Evolutionary conservation across 1,140 invertebrate genomes (phyloP).

Genomic region (Hormaphis cornu): DNA sequence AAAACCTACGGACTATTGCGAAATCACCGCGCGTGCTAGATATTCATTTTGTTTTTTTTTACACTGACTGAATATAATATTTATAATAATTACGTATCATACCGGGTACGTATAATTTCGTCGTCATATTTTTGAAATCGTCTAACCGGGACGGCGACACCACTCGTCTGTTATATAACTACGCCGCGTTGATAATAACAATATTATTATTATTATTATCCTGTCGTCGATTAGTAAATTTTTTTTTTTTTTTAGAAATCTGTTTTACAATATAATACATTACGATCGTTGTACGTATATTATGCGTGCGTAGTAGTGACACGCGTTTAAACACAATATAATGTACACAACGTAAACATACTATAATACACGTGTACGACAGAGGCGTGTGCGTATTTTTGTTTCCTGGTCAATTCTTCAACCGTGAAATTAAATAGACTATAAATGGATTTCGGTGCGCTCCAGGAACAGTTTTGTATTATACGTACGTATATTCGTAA

Average conservation of each 20-base stretch:
- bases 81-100: too few species aligned
- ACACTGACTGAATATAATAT: too few species aligned
- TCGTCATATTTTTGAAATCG: too few species aligned
- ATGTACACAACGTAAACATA: neutral
- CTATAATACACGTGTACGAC: neutral
- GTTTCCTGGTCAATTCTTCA: slow-evolving; percentile 32
- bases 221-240: neutral
- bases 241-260: slow-evolving; percentile 15
- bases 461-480: neutral
- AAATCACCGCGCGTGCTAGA: too few species aligned
- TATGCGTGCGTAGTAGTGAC: slow-evolving; percentile 3
- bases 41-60: too few species aligned
- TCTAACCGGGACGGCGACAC: too few species aligned
- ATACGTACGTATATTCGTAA: neutral
- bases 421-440: slow-evolving; percentile 31
- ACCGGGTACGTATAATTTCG: too few species aligned
- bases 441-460: slow-evolving; percentile 10
- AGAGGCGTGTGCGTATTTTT: slow-evolving; percentile 9
- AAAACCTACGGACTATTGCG: too few species aligned
- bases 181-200: too few species aligned
- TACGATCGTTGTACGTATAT: too few species aligned
- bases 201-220: neutral
- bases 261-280: too few species aligned
- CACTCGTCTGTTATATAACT: too few species aligned
- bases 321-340: slow-evolving; percentile 25